phyloP scores from a whole-genome alignment of 2,888 invertebrate genomes.

The Eupithecia subfuscata region DNA sequence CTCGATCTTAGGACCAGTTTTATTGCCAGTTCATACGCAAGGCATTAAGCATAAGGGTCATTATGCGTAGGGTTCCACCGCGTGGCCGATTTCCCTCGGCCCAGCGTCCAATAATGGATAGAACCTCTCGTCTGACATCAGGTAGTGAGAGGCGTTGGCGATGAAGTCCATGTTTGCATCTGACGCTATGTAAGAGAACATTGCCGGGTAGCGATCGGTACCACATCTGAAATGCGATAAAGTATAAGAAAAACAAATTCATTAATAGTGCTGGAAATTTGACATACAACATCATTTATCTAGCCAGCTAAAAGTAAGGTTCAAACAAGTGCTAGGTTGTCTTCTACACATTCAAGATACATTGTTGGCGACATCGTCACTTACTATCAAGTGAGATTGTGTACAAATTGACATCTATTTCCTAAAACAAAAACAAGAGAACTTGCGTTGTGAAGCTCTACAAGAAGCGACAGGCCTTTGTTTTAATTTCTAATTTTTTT shows the following conservation, averaged over 20 bases:
- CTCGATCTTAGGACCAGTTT: constrained; percentile 1
- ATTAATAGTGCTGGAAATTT: no score
- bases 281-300: no score
- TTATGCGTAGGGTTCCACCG: background rate
- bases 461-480: no score
- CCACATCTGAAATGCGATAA: constrained; percentile 63
- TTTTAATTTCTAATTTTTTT: no score
- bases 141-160: constrained; percentile 57
- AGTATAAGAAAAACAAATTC: background rate
- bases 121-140: constrained; percentile 67
- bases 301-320: no score
- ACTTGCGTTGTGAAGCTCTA: no score
- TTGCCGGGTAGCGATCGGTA: constrained; percentile 71
- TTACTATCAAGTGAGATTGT: no score
- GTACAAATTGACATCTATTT: no score
- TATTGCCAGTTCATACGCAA: background rate
- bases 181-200: constrained; percentile 70
- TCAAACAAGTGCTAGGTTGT: no score
- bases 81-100: constrained; percentile 13
- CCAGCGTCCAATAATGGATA: constrained; percentile 62
- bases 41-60: background rate
- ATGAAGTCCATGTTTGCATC: constrained; percentile 67
- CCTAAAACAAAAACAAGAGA: no score
- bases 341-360: no score
- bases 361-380: no score